These are phyloP conservation scores for Lathronympha strigana DNA, from an alignment of 2,888 invertebrate species.

Conservation along the genomic window DNA sequence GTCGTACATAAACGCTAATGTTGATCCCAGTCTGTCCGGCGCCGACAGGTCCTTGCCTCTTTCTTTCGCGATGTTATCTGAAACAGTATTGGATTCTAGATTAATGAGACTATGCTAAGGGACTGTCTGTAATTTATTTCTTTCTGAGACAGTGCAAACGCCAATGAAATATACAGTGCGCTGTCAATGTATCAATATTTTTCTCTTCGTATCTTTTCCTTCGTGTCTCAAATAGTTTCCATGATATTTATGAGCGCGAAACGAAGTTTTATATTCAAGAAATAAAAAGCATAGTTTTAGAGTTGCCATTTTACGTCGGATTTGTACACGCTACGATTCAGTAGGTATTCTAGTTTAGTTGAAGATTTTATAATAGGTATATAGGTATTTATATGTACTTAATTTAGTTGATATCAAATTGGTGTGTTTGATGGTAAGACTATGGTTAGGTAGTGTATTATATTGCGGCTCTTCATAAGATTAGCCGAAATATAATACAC, in stretches of 20 bases:
- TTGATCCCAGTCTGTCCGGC: slow-evolving; percentile 42
- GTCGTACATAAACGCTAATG: slow-evolving; percentile 9
- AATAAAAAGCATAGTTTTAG: slow-evolving; percentile 6
- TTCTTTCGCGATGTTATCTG: slow-evolving; percentile 46
- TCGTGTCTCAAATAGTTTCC: slow-evolving; percentile 12
- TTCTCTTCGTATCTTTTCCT: not conserved
- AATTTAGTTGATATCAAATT: not conserved
- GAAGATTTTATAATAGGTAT: not conserved
- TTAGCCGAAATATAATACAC: not conserved
- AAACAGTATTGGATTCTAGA: slow-evolving; percentile 67
- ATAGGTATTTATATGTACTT: not conserved
- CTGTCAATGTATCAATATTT: slow-evolving; percentile 18
- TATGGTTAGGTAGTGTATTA: no score
- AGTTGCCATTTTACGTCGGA: not conserved
- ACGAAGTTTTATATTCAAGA: slow-evolving; percentile 5
- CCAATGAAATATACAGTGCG: not conserved
- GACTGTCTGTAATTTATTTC: slow-evolving; percentile 32
- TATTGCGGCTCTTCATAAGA: slow-evolving; percentile 5
- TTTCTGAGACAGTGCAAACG: slow-evolving; percentile 11
- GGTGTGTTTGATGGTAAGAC: not conserved
- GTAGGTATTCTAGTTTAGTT: not conserved
- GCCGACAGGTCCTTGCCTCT: slow-evolving; percentile 48
- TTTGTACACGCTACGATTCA: not conserved
- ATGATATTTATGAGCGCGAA: slow-evolving; percentile 16
- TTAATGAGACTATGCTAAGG: slow-evolving; percentile 63